Conservation (phyloP, 2,797 vertebrate species). For the Sebastes hubbsi region DNA sequence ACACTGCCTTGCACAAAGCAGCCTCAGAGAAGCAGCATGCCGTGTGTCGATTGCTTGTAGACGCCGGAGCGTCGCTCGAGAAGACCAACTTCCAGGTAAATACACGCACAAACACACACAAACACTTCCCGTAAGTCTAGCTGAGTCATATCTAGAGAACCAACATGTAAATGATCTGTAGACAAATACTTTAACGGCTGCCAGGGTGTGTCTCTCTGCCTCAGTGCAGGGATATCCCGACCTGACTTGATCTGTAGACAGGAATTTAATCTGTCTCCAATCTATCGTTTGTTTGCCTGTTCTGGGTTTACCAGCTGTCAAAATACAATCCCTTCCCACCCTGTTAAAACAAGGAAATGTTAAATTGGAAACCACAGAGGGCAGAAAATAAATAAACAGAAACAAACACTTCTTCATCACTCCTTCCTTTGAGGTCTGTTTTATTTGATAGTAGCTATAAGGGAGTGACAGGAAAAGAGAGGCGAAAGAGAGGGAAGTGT, state of each 20-base stretch:
- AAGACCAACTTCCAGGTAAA: constrained; percentile 93
- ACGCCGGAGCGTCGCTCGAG: constrained; percentile 90
- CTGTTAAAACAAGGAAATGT: neutral
- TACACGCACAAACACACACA: neutral
- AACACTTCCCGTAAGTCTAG: neutral
- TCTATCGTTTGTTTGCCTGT: neutral
- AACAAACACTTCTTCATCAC: neutral
- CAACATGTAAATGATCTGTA: neutral
- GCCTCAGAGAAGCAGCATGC: constrained; percentile 88
- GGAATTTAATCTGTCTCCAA: neutral
- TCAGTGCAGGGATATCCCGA: neutral
- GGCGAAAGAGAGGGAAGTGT: neutral
- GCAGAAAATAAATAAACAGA: neutral
- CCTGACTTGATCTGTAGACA: rapidly evolving
- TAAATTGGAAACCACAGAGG: neutral
- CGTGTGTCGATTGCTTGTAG: constrained; percentile 90
- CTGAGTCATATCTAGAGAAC: neutral
- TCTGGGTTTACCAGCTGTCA: neutral
- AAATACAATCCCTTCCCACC: neutral
- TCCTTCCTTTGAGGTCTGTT: neutral
- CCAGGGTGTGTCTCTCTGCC: neutral
- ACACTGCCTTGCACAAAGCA: constrained; percentile 96
- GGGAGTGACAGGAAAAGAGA: neutral
- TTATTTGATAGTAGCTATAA: neutral
- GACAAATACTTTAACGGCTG: neutral